Base-by-base conservation (phyloP, 1,140 invertebrate species). In the fruit fly (Drosophila melanogaster) region DNA sequence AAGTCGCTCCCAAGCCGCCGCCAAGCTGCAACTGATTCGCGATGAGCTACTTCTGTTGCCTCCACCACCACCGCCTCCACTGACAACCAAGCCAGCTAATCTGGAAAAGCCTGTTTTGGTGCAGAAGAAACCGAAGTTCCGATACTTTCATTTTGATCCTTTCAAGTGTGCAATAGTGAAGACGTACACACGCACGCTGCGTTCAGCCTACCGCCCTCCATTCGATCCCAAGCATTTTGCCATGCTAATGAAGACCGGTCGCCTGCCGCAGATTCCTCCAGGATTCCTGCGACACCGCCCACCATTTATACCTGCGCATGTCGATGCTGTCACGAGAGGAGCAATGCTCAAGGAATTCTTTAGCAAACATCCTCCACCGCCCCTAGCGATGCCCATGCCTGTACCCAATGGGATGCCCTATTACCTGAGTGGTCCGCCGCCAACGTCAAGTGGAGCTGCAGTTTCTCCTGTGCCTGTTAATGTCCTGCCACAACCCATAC, bases 211-310 rank as follows among this genome's bases (percentile, higher is more conserved):
- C 54, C 38, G 66, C 5, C 72, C 76, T 4, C 85, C 77, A 0
- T 90, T 89, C 26, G 77, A 89, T 70, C 69, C 85, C 35, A 89
- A 80, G 55, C 81, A 74, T 40, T 90, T 89, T 55, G 72, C 77
- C 14, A 89, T 89, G 84, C 62, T 89, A 22, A 64, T 89, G n/a
- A 90, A 84, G 22, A 64, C 77, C 11, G 84, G 84, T 0, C 55
- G 73, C 0, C 15, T 87, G 17, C 81, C 81, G 0, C 65, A 76
- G 56, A 64, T 83, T 0, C 59, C 77, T 0, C 65, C 51, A 10
- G 43, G 40, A 17, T 85, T 86, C 33, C 44, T 85, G 55, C 62
- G 72, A 0, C 57, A 79, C 12, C 79, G 76, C 0, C 81, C 81
- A 30, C 81, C 81, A 14, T 62, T 74, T n/a, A 46, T 70, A 40